phyloP scores from a whole-genome alignment of 2,888 invertebrate species.

The Syrphus vitripennis region DNA sequence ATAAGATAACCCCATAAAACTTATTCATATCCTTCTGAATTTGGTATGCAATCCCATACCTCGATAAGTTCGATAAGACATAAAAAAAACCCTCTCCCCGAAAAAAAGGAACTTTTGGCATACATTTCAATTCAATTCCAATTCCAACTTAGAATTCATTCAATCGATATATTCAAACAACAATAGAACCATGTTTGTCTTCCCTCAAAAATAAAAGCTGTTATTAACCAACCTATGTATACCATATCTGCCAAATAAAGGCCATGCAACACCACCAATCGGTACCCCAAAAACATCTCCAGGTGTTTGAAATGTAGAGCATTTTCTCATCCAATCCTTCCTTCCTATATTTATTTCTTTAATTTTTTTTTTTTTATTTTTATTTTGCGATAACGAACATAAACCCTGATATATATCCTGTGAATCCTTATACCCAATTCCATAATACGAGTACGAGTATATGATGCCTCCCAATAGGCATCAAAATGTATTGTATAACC shows the following conservation, averaged over 20 bases:
- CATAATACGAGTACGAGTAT: no score
- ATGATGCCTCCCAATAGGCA: not conserved
- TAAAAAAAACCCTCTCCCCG: not conserved
- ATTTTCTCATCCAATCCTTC: not conserved
- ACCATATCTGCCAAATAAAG: not conserved
- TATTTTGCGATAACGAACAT: constrained; percentile 31
- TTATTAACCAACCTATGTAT: not conserved
- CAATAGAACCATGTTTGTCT: not conserved
- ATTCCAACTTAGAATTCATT: not conserved
- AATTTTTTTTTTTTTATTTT: not conserved
- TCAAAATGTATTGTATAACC: constrained; percentile 16
- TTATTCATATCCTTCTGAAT: not conserved
- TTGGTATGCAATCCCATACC: not conserved
- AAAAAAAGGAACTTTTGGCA: not conserved
- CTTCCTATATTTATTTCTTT: not conserved
- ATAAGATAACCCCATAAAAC: not conserved
- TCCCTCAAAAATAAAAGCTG: not conserved
- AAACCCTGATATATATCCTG: not conserved
- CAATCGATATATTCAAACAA: not conserved
- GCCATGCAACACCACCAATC: not conserved
- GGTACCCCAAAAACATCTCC: not conserved
- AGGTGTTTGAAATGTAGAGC: not conserved
- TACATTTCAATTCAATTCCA: not conserved
- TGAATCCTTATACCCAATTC: not conserved
- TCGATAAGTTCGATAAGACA: not conserved